Evolutionary conservation across 2,113 vertebrate species (phyloP), one percentile per base, ranked within the genome.

Genomic region (Sterrhoptilus dennistouni): DNA sequence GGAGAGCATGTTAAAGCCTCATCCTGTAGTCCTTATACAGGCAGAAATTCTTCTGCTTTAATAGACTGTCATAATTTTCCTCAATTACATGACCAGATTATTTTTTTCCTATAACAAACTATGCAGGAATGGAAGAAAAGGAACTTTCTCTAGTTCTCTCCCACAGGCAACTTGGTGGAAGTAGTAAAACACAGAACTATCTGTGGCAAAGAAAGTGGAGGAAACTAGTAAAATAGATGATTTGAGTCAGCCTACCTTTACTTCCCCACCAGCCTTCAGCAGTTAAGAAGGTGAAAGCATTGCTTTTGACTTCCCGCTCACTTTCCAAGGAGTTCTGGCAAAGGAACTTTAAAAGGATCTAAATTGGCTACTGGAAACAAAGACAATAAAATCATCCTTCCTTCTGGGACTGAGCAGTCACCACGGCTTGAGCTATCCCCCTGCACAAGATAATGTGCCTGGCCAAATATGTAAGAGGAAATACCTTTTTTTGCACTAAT

Each of bases 11-110:
- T 83, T 96, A 90, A 83, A 94, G 11, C 8, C 35, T 91, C 44
- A 52, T 86, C 31, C 9, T 90, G 54, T 59, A 77, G 35, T 88
- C 87, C 87, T 96, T 93, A 80, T 88, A 91, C 38, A 90, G 90
- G 54, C 88, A 94, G 90, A 94, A 93, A 23, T 60, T 93, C 59
- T 86, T 87, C 71, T 74, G 47, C 23, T 57, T 60, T 83, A 59
- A 77, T 56, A 86, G 64, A 81, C 14, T 28, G 49, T 87, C 0
- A 6, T 78, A 1, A 88, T 78, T 56, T 14, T 70, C 65, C 38
- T 90, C 68, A 83, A 74, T 50, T 72, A 81, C 33, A 49, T 28
- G 82, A 65, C 54, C 8, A 25, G 35, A 64, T 77, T 52, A 1
- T 38, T 74, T 40, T 64, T 72, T 49, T 50, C 11, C n/a, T 40